These are phyloP conservation scores for Polyergus mexicanus DNA, from an alignment of 1,140 invertebrate genomes.

Conservation along the genomic window DNA sequence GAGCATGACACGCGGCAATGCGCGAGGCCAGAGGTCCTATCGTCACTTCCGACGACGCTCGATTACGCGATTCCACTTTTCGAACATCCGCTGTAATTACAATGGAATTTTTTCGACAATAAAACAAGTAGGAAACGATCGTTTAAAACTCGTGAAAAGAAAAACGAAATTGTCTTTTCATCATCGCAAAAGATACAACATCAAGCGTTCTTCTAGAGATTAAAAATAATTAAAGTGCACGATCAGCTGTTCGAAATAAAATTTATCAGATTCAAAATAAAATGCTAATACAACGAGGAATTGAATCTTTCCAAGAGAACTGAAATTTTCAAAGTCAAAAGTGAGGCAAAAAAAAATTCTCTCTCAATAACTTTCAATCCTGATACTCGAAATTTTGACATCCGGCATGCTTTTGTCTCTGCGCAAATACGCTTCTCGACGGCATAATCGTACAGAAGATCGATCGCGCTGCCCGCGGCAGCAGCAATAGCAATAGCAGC, in stretches of 20 bases:
- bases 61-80: not conserved
- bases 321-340: not conserved
- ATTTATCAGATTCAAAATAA: not conserved
- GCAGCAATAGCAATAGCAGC: not conserved
- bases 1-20: conserved; percentile 3
- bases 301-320: not conserved
- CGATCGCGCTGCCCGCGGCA: conserved; percentile 48
- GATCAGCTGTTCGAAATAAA: not conserved
- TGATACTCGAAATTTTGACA: not conserved
- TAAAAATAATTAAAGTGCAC: not conserved
- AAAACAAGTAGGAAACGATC: not conserved
- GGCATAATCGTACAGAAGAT: conserved; percentile 61
- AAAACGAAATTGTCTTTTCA: not conserved
- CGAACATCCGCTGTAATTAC: not conserved
- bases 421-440: conserved; percentile 13
- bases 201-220: not conserved
- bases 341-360: not conserved
- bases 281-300: not conserved
- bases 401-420: conserved; percentile 27
- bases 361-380: conserved; percentile 10
- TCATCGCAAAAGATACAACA: not conserved
- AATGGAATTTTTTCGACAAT: not conserved
- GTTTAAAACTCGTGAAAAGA: not conserved
- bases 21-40: not conserved
- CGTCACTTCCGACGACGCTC: not conserved